These are phyloP conservation scores for Halisarca cf. caerulea DNA, from an alignment of 37 sponge, comb jelly and placozoan genomes.

Conservation along the genomic window DNA sequence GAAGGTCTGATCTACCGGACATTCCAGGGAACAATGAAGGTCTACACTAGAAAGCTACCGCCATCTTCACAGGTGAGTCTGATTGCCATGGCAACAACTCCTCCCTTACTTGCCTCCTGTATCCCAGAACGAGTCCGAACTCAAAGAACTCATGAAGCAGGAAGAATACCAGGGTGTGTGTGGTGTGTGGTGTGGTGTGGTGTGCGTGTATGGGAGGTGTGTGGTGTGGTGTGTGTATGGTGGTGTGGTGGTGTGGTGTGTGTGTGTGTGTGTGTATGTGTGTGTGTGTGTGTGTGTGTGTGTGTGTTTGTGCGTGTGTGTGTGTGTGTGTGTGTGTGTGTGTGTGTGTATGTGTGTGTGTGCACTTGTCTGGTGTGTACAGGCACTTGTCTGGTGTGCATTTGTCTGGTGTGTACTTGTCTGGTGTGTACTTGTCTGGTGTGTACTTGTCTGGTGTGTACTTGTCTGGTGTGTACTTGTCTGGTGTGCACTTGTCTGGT, in stretches of 20 bases:
- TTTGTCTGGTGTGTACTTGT: background rate
- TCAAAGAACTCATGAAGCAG: slow-evolving; percentile 39
- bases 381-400: too few relatives aligned
- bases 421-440: too few relatives aligned
- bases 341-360: too few relatives aligned
- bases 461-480: too few relatives aligned
- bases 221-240: background rate
- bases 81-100: background rate
- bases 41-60: slow-evolving; percentile 54
- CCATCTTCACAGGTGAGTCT: slow-evolving; percentile 8
- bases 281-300: background rate
- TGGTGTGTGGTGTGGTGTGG: too few relatives aligned
- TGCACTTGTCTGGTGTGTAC: too few relatives aligned
- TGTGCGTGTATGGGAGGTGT: background rate
- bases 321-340: too few relatives aligned
- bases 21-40: slow-evolving; percentile 81
- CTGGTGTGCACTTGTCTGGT: too few relatives aligned
- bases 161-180: slow-evolving; percentile 74
- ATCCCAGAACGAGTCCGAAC: slow-evolving; percentile 46
- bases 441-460: too few relatives aligned
- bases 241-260: background rate
- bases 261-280: background rate
- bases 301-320: background rate
- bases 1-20: slow-evolving; percentile 57
- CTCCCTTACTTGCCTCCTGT: background rate